Conservation (phyloP, 2,888 invertebrate genomes). For the Empis stercorea region DNA sequence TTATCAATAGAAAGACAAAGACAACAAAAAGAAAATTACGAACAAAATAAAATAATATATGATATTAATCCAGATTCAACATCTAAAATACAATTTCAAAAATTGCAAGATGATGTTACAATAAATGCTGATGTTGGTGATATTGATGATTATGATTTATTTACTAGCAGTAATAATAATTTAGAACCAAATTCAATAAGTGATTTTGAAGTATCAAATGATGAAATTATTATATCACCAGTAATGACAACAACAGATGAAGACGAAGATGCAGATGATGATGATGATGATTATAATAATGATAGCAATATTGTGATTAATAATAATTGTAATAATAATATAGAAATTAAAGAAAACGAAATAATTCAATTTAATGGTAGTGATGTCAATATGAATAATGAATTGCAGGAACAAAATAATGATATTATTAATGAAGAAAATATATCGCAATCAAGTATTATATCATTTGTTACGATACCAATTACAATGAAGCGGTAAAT, state of each 20-base stretch:
- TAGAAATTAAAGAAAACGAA: background rate
- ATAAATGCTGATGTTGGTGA: background rate
- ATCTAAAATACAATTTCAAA: too few relatives aligned
- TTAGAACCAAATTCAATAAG: slow-evolving; percentile 11
- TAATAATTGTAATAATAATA: background rate
- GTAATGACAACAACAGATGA: slow-evolving; percentile 12
- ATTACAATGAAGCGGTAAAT: slow-evolving; percentile 10
- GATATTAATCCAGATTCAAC: too few relatives aligned
- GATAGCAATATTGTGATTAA: background rate
- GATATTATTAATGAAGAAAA: slow-evolving; percentile 1
- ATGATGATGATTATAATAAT: background rate
- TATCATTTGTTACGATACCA: slow-evolving; percentile 10
- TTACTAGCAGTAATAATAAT: too few relatives aligned
- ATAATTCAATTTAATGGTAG: background rate
- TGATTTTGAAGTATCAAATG: slow-evolving; percentile 11
- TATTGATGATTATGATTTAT: too few relatives aligned
- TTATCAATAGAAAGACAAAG: too few relatives aligned
- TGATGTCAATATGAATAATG: background rate
- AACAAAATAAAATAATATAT: too few relatives aligned
- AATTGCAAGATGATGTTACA: background rate
- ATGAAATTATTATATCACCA: slow-evolving; percentile 9
- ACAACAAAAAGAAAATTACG: too few relatives aligned
- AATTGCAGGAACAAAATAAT: slow-evolving; percentile 1
- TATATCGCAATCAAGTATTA: too few relatives aligned
- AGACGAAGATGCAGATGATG: slow-evolving; percentile 8